Base-by-base conservation (phyloP, 2,113 vertebrate species). In the Addax nasomaculatus region DNA sequence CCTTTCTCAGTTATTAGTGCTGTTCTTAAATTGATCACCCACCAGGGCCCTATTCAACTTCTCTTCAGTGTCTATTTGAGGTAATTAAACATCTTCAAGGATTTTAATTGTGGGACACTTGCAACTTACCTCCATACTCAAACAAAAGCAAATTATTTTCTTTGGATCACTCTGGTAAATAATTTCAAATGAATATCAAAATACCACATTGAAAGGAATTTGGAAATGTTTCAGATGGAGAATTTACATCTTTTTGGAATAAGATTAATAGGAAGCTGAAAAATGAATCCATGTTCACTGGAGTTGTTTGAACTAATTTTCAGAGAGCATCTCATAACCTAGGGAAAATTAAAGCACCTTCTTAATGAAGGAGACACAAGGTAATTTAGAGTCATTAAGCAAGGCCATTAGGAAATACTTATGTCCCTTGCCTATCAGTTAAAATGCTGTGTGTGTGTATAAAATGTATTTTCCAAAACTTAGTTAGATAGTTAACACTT, bases 271-370 rank as follows among this genome's bases (percentile, higher is more conserved):
- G 93, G 49, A 97, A 58, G 49, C 36, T 95, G 39, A 86, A 86
- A 94, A 92, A 64, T 47, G 25, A 85, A 95, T 39, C 78, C n/a
- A 58, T 33, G 47, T 90, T 85, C 55, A 78, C 23, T 84, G 73
- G 86, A 89, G 49, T 93, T 95, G 84, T 96, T 87, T 73, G 86
- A 95, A 85, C 51, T 94, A 78, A 95, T 97, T 93, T 97, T 90
- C 45, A 95, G 87, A 70, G 33, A 73, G 83, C n/a, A 43, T 49
- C 27, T 91, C 57, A 76, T 39, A 73, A 88, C 36, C 33, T 58
- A 79, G 64, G 85, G 87, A 85, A 84, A 97, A 95, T 97, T 95
- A 95, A 89, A 89, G 85, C 57, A 85, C n/a, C 57, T 95, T 90
- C 15, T 70, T 17, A 49, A 19, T 51, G 60, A 80, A 89, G 23